phyloP scores from a whole-genome alignment of 2,797 vertebrate species.

The Trichosurus vulpecula region DNA sequence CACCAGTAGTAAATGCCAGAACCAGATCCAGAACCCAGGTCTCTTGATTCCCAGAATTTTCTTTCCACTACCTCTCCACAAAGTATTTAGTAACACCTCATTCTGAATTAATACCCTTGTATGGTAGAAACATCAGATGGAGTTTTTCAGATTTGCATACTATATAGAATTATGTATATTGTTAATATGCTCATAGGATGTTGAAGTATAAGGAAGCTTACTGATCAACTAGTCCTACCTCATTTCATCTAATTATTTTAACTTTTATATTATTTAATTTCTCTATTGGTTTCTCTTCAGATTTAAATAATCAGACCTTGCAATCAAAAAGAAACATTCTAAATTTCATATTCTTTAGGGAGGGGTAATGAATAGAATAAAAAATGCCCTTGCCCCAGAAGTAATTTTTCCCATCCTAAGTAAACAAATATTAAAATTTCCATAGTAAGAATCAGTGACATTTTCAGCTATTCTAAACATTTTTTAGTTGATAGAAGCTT shows the following conservation, averaged over 20 bases:
- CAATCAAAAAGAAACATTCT: too few relatives aligned
- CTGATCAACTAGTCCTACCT: too few relatives aligned
- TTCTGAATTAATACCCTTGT: too few relatives aligned
- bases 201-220: too few relatives aligned
- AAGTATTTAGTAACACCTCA: not conserved
- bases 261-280: too few relatives aligned
- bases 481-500: not conserved
- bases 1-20: not conserved
- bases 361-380: not conserved
- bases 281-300: too few relatives aligned
- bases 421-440: not conserved
- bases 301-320: too few relatives aligned
- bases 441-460: not conserved
- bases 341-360: too few relatives aligned
- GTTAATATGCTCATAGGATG: too few relatives aligned
- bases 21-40: not conserved
- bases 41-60: not conserved
- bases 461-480: not conserved
- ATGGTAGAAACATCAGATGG: not conserved
- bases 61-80: not conserved
- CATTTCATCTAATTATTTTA: too few relatives aligned
- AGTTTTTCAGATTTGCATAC: too few relatives aligned
- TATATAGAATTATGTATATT: too few relatives aligned
- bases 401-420: not conserved
- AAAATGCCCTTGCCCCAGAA: not conserved